Percentiles rank a stretch among this genome's conserved stretches.
Evolutionary conservation across 2,888 invertebrate species (phyloP).

Genomic region (Drosophila monieri): DNA sequence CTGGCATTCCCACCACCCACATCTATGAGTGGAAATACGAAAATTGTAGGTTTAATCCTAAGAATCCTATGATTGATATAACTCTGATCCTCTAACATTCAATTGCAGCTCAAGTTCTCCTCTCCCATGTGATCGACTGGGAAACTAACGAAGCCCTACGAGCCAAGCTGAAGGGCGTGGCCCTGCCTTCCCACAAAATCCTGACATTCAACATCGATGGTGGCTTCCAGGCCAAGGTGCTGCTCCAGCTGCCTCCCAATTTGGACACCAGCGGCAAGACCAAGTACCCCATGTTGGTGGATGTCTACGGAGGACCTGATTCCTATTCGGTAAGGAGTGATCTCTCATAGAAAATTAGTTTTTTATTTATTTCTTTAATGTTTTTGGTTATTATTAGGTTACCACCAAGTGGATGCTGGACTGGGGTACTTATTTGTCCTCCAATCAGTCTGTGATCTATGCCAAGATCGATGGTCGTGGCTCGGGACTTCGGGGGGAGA

Average conservation of each 20-base stretch:
- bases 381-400: constrained; percentile 55
- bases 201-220: constrained; percentile 87
- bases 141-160: constrained; percentile 87
- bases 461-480: constrained; percentile 96
- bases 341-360: neutral
- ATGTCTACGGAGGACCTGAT: constrained; percentile 97
- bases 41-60: constrained; percentile 64
- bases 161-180: constrained; percentile 84
- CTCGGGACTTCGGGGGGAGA: constrained; percentile 93
- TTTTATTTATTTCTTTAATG: neutral
- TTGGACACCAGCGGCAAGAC: constrained; percentile 87
- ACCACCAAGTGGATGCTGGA: constrained; percentile 90
- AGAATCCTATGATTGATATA: neutral
- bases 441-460: constrained; percentile 93
- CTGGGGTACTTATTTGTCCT: constrained; percentile 94
- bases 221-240: constrained; percentile 89
- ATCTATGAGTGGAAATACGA: constrained; percentile 85
- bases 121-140: constrained; percentile 85
- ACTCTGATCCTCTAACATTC: neutral
- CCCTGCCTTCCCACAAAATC: constrained; percentile 86
- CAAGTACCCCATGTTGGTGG: constrained; percentile 92
- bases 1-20: constrained; percentile 90
- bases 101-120: constrained; percentile 71
- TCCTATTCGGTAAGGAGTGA: constrained; percentile 90
- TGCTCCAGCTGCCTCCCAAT: constrained; percentile 89